A percentile compares a stretch with the other conserved stretches of the same genome.
phyloP scores from a whole-genome alignment of 1,140 invertebrate species.

The Conopomorpha cramerella region DNA sequence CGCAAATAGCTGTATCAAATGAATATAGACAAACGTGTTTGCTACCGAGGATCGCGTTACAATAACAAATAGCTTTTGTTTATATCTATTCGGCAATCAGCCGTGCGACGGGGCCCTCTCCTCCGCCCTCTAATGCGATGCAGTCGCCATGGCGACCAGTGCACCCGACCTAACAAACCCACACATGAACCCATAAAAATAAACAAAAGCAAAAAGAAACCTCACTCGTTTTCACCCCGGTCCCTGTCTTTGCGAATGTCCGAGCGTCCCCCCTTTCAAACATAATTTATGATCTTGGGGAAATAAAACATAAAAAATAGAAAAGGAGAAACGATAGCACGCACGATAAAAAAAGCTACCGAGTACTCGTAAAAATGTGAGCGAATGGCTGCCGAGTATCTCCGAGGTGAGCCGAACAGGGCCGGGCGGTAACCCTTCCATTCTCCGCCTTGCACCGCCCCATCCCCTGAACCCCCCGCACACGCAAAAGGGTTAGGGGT shows the following conservation, averaged over 20 bases:
- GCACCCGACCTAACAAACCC: slow-evolving; percentile 27
- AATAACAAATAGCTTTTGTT: slow-evolving; percentile 40
- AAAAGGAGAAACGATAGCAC: slow-evolving; percentile 58
- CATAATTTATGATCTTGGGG: slow-evolving; percentile 59
- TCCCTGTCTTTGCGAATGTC: slow-evolving; percentile 49
- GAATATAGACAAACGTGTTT: slow-evolving; percentile 51
- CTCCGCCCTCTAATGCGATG: slow-evolving; percentile 35
- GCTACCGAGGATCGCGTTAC: slow-evolving; percentile 40
- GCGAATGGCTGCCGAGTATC: slow-evolving; percentile 27
- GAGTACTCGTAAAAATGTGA: slow-evolving; percentile 35
- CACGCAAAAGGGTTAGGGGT: slow-evolving; percentile 42
- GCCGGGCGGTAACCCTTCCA: slow-evolving; percentile 53
- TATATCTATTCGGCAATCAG: slow-evolving; percentile 28
- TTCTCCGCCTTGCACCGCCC: slow-evolving; percentile 26
- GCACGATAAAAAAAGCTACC: slow-evolving; percentile 57
- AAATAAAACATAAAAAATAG: slow-evolving; percentile 61
- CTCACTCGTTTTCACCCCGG: slow-evolving; percentile 40
- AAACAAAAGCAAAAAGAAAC: slow-evolving; percentile 36
- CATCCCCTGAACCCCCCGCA: slow-evolving; percentile 15
- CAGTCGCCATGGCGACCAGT: slow-evolving; percentile 44
- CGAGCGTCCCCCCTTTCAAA: slow-evolving; percentile 58
- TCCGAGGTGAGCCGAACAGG: slow-evolving; percentile 21
- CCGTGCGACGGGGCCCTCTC: slow-evolving; percentile 7
- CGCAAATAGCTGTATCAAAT: slow-evolving; percentile 42
- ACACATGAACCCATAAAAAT: slow-evolving; percentile 51